Percentiles rank a stretch among this genome's conserved stretches.
phyloP scores from a whole-genome alignment of 2,113 vertebrate genomes.

The Nothoprocta pentlandii region DNA sequence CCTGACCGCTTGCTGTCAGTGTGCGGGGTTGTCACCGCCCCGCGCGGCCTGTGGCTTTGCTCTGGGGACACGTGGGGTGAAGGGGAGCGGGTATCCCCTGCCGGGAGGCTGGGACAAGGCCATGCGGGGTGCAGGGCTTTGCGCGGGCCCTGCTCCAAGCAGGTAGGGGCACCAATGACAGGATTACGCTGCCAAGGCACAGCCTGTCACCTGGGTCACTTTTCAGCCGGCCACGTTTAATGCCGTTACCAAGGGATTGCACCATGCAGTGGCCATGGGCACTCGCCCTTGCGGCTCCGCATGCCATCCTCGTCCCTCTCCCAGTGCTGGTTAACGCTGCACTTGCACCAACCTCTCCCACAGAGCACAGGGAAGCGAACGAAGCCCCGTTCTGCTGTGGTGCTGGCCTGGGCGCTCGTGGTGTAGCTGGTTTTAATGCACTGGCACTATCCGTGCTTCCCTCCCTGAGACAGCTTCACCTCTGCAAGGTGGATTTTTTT shows the following conservation, averaged over 20 bases:
- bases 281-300: not conserved
- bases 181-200: conserved; percentile 41
- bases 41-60: not conserved
- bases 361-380: not conserved
- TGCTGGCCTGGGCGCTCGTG: too few relatives aligned
- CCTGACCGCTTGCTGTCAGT: not conserved
- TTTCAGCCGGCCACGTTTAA: not conserved
- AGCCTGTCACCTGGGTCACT: conserved; percentile 5
- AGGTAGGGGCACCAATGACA: conserved; percentile 54
- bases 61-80: too few relatives aligned
- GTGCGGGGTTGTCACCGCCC: not conserved
- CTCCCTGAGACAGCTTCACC: not conserved
- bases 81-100: not conserved
- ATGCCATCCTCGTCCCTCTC: not conserved
- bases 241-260: not conserved
- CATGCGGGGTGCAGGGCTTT: rapidly evolving
- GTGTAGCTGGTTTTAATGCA: not conserved
- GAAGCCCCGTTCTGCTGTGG: not conserved
- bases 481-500: not conserved
- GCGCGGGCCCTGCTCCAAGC: not conserved
- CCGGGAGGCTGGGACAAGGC: rapidly evolving
- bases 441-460: rapidly evolving
- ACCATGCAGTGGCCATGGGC: too few relatives aligned
- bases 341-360: too few relatives aligned
- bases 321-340: not conserved